A percentile compares a stretch with the other conserved stretches of the same genome.
phyloP scores from a whole-genome alignment of 2,113 vertebrate species.

The Mirounga angustirostris region DNA sequence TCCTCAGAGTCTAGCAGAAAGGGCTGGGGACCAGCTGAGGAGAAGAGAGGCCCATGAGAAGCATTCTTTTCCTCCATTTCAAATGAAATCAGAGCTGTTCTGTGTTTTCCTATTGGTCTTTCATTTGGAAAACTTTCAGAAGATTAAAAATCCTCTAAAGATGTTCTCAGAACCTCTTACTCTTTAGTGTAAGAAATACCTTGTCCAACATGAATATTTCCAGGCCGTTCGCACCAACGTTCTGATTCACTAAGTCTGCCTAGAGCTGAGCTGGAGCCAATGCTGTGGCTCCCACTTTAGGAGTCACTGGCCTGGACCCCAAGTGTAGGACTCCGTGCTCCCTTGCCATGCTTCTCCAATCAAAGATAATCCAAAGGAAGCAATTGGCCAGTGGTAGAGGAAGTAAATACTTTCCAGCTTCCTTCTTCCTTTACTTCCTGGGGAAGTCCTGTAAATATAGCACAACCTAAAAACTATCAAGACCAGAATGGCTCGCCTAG shows the following conservation, averaged over 20 bases:
- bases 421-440: not conserved
- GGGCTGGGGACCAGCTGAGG: not conserved
- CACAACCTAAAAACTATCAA: not conserved
- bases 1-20: not conserved
- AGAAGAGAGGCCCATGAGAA: not conserved
- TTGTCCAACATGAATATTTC: not conserved
- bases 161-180: not conserved
- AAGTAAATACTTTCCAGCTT: not conserved
- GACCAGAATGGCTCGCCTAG: not conserved
- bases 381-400: not conserved
- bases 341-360: not conserved
- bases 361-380: not conserved
- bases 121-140: constrained; percentile 26
- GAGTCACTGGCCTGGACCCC: not conserved
- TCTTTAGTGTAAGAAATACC: not conserved
- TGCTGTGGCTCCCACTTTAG: not conserved
- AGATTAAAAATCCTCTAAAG: not conserved
- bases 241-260: not conserved
- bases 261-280: not conserved
- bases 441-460: not conserved
- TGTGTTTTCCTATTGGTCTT: not conserved
- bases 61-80: not conserved
- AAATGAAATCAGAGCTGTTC: not conserved
- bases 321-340: not conserved
- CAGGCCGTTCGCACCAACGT: not conserved